These are phyloP conservation scores for Parauchenoglanis punctatus DNA, from an alignment of 2,797 vertebrate species.

Conservation along the genomic window DNA sequence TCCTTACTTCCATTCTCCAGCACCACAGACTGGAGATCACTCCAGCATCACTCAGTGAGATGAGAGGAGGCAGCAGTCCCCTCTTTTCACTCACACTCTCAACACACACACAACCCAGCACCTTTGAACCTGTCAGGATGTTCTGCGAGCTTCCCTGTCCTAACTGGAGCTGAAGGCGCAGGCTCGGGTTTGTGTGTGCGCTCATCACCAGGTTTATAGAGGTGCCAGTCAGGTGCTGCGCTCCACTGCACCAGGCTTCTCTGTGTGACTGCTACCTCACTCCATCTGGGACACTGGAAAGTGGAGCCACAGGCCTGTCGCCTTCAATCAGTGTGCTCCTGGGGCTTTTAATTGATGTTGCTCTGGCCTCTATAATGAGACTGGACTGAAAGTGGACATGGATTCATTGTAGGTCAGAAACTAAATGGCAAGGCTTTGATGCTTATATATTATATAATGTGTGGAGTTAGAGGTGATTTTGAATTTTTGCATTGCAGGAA, in stretches of 20 bases:
- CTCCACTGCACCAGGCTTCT: constrained; percentile 44
- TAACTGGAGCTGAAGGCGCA: constrained; percentile 93
- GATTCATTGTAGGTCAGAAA: not conserved
- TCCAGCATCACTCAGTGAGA: constrained; percentile 37
- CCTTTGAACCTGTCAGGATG: constrained; percentile 43
- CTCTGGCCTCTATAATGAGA: constrained; percentile 8
- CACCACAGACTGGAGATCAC: not conserved
- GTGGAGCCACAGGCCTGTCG: constrained; percentile 35
- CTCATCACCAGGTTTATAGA: constrained; percentile 97
- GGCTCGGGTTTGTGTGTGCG: constrained; percentile 91
- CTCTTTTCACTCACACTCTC: constrained; percentile 16
- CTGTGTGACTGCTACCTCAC: constrained; percentile 70
- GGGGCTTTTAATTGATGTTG: constrained; percentile 42
- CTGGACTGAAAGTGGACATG: constrained; percentile 3
- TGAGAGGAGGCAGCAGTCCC: constrained; percentile 45
- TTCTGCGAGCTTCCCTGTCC: constrained; percentile 39
- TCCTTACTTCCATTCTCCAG: constrained; percentile 24
- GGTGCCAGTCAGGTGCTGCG: constrained; percentile 85
- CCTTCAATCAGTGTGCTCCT: constrained; percentile 33
- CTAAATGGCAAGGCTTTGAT: not conserved
- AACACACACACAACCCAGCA: constrained; percentile 20
- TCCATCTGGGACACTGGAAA: constrained; percentile 43
- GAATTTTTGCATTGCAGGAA: not conserved
- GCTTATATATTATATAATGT: not conserved
- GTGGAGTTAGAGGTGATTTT: not conserved